Evolutionary conservation across 2,797 vertebrate genomes (phyloP), one percentile per base, ranked within the genome.

Genomic region (Cirrhinus molitorella): DNA sequence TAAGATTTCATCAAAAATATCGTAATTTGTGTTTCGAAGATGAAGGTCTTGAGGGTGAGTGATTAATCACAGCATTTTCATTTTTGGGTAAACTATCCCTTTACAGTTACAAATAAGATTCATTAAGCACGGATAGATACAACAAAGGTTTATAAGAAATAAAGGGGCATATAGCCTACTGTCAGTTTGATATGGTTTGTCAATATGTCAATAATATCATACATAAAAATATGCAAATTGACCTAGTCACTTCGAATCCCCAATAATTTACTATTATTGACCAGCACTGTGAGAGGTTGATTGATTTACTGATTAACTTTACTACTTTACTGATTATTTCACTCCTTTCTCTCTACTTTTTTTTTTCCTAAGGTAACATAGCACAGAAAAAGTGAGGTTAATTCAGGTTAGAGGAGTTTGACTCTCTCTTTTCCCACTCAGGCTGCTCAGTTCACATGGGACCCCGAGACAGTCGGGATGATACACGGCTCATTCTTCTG

Each of bases 401-500:
- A 13, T 68, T 79, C 34, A 40, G 10, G 78, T 28, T 68, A 40
- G 31, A 59, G 17, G 19, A 80, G 49, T 70, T 28, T 71, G 79
- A 34, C 49, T 40, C 47, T 57, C 5, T 66, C 10, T 84, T 19
- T 79, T 78, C 79, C 65, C 86, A 23, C 85, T 19, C 91, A 98
- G 97, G 95, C 92, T 80, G 96, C 97, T 67, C 96, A 97, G 92
- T 99, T 98, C 92, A 94, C 90, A 87, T 99, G 97, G 97, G 97
- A 98, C 85, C 97, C 97, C 0, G 97, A 98, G 91, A 98, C 97
- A 0, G 97, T 98, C 72, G 97, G 97, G 71, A 96, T 98, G 95
- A 98, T 98, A 85, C 97, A 98, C 0, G 97, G 97, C 85, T 95
- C 97, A 79, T 98, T 97, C 91, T 98, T 98, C 92, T 98, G 97